Evolutionary conservation across 53 echinoderm and acorn worm species (phyloP).

Genomic region (Patiria pectinifera): DNA sequence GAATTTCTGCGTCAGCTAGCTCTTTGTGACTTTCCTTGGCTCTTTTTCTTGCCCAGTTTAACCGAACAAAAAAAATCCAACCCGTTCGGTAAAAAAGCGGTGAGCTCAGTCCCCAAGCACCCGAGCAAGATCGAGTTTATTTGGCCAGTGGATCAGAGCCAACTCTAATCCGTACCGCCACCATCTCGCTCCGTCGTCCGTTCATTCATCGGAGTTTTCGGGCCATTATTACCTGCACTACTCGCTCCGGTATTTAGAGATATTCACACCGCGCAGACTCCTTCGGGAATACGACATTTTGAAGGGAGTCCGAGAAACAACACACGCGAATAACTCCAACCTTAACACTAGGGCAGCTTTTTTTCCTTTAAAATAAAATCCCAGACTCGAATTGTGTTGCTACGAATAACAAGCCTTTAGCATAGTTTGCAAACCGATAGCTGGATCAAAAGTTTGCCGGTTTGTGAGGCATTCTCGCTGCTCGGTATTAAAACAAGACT

Average conservation of each 20-base stretch:
- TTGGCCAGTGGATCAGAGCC: conserved; percentile 52
- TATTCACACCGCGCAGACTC: conserved; percentile 51
- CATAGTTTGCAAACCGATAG: conserved; percentile 33
- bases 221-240: conserved; percentile 27
- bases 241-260: conserved; percentile 33
- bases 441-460: conserved; percentile 32
- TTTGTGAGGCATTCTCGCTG: neutral
- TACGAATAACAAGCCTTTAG: conserved; percentile 11
- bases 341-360: too few species aligned
- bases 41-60: neutral
- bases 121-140: conserved; percentile 53
- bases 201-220: neutral
- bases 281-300: conserved; percentile 17
- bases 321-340: conserved; percentile 4
- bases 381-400: neutral
- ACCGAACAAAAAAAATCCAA: neutral
- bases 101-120: conserved; percentile 7
- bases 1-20: conserved; percentile 34
- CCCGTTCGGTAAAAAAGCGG: neutral
- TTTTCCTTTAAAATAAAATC: neutral
- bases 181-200: conserved; percentile 14
- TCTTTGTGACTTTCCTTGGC: conserved; percentile 6
- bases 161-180: conserved; percentile 50
- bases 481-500: conserved; percentile 16
- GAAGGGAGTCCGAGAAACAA: neutral